A percentile compares a stretch with the other conserved stretches of the same genome.
phyloP scores from a whole-genome alignment of 2,797 vertebrate species.

The Channa striata region DNA sequence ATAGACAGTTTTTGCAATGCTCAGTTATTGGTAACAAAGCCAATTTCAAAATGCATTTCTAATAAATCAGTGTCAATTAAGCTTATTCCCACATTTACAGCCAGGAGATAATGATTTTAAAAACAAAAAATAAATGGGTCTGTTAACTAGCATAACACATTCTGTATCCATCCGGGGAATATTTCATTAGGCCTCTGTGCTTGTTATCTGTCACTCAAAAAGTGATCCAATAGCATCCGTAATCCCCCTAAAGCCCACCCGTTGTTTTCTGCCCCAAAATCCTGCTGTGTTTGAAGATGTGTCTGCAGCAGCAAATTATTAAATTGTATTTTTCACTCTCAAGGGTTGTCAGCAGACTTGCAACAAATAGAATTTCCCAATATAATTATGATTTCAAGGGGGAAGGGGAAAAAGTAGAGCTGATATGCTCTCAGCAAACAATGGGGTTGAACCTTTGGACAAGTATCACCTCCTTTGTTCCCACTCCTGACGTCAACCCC shows the following conservation, averaged over 20 bases:
- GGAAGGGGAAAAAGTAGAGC: constrained; percentile 54
- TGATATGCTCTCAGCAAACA: constrained; percentile 36
- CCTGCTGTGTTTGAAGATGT: constrained; percentile 77
- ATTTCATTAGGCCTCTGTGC: constrained; percentile 50
- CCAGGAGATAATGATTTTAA: constrained; percentile 28
- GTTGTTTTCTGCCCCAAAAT: constrained; percentile 70
- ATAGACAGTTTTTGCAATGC: constrained; percentile 12
- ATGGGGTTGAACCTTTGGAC: constrained; percentile 20
- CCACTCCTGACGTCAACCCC: constrained; percentile 34
- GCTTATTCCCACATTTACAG: constrained; percentile 21
- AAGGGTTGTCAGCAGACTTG: constrained; percentile 64
- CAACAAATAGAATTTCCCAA: constrained; percentile 78
- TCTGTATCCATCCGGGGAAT: constrained; percentile 39
- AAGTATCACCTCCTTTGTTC: constrained; percentile 35
- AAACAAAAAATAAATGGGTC: constrained; percentile 54
- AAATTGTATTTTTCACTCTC: constrained; percentile 76
- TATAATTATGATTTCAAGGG: constrained; percentile 72
- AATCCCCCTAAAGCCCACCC: constrained; percentile 74
- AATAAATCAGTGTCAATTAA: constrained; percentile 34
- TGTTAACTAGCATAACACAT: constrained; percentile 38
- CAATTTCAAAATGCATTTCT: constrained; percentile 24
- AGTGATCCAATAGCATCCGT: constrained; percentile 71
- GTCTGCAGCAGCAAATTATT: constrained; percentile 75
- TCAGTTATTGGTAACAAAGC: constrained; percentile 40
- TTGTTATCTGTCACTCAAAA: constrained; percentile 78